These are phyloP conservation scores for Lontra canadensis DNA, from an alignment of 2,113 vertebrate species.

Conservation along the genomic window DNA sequence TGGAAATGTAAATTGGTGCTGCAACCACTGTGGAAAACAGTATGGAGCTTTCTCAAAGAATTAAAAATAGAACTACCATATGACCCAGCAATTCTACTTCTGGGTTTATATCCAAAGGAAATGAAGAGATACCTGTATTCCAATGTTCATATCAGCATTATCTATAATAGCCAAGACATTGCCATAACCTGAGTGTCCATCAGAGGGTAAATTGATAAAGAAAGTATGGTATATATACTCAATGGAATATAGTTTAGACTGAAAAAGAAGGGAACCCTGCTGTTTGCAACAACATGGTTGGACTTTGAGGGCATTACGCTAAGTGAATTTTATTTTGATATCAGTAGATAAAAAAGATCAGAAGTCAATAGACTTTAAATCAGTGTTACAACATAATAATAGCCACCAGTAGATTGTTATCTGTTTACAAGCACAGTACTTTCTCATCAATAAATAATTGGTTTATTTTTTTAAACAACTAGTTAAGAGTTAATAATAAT, in stretches of 20 bases:
- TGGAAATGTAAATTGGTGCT: not conserved
- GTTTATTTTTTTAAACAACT: not conserved
- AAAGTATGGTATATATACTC: not conserved
- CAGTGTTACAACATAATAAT: not conserved
- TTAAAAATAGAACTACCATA: not conserved
- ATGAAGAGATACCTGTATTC: not conserved
- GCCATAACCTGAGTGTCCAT: not conserved
- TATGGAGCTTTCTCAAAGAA: not conserved
- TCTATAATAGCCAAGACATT: not conserved
- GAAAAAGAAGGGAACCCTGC: no score
- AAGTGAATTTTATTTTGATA: not conserved
- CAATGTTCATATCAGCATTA: not conserved
- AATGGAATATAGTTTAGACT: not conserved
- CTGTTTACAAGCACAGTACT: not conserved
- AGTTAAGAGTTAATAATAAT: not conserved
- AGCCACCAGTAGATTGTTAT: not conserved
- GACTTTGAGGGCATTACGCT: not conserved
- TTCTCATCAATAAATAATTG: not conserved
- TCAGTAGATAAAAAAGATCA: not conserved
- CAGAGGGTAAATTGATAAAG: not conserved
- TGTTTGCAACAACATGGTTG: not conserved
- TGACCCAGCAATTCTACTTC: not conserved
- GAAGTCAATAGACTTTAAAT: not conserved
- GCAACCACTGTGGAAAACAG: not conserved
- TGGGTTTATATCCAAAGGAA: not conserved